These are phyloP conservation scores for Heptranchias perlo DNA, from an alignment of 2,113 vertebrate species.

Conservation along the genomic window DNA sequence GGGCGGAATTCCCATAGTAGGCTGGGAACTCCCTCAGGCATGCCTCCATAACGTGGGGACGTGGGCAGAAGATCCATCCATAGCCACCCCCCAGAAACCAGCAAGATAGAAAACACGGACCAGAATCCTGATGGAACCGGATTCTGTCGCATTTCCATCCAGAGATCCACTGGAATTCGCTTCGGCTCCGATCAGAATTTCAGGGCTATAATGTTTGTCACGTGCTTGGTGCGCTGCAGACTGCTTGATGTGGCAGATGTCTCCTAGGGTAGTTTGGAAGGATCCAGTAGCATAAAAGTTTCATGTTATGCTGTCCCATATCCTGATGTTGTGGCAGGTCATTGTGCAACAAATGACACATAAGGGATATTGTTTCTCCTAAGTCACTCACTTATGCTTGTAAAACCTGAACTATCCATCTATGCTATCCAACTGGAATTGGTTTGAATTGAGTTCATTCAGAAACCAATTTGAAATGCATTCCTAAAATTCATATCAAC, in stretches of 20 bases:
- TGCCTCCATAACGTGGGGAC: background rate
- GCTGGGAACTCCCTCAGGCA: background rate
- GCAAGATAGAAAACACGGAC: background rate
- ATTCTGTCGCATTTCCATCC: background rate
- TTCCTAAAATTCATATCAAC: background rate
- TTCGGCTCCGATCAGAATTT: background rate
- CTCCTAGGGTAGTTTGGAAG: background rate
- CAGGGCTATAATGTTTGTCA: background rate
- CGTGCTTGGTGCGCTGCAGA: background rate
- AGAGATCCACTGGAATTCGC: background rate
- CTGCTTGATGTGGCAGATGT: background rate
- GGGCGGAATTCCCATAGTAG: background rate
- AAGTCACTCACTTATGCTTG: background rate
- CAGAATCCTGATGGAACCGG: too few species aligned
- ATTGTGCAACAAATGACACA: background rate
- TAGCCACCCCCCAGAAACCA: background rate
- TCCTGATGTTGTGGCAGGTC: background rate
- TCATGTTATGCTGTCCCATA: background rate
- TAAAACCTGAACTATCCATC: background rate
- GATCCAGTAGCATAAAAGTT: background rate
- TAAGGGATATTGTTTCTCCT: background rate
- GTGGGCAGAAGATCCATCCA: background rate
- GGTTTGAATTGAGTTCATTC: background rate
- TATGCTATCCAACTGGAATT: background rate
- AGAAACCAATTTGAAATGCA: slow-evolving; percentile 9